A percentile compares a stretch with the other conserved stretches of the same genome.
These are phyloP conservation scores for Melolontha melolontha DNA, from an alignment of 2,888 invertebrate species.

Conservation along the genomic window DNA sequence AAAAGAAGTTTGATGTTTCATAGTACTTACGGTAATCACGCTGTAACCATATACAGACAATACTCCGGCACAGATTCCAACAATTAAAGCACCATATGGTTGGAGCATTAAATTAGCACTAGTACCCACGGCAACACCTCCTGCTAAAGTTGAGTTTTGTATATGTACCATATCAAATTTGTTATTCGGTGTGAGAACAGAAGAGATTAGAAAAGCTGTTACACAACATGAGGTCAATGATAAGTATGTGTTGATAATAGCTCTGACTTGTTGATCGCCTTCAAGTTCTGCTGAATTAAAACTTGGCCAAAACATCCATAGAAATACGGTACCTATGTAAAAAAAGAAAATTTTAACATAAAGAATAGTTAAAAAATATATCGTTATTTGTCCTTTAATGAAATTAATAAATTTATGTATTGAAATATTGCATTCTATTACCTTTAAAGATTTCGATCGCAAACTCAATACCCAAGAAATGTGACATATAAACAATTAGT, in stretches of 20 bases:
- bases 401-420: too few relatives aligned
- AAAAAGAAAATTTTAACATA: slow-evolving; percentile 8
- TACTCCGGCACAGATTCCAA: slow-evolving; percentile 82
- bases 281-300: slow-evolving; percentile 89
- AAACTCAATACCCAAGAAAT: too few relatives aligned
- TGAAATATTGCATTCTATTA: too few relatives aligned
- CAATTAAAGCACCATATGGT: slow-evolving; percentile 84
- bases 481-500: too few relatives aligned
- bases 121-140: slow-evolving; percentile 92
- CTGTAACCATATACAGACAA: slow-evolving; percentile 86
- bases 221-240: slow-evolving; percentile 86
- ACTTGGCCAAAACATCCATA: slow-evolving; percentile 98
- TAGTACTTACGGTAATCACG: slow-evolving; percentile 75
- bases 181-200: slow-evolving; percentile 77
- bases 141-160: slow-evolving; percentile 94
- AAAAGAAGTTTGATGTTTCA: too few relatives aligned
- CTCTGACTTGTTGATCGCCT: slow-evolving; percentile 82
- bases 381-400: neutral
- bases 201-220: slow-evolving; percentile 86
- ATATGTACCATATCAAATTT: slow-evolving; percentile 94
- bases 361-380: neutral
- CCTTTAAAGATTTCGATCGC: too few relatives aligned
- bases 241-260: slow-evolving; percentile 93
- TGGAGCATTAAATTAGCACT: slow-evolving; percentile 85
- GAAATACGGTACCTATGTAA: slow-evolving; percentile 84